These are phyloP conservation scores for Lasius fuliginosus DNA, from an alignment of 2,888 invertebrate genomes.

Conservation along the genomic window DNA sequence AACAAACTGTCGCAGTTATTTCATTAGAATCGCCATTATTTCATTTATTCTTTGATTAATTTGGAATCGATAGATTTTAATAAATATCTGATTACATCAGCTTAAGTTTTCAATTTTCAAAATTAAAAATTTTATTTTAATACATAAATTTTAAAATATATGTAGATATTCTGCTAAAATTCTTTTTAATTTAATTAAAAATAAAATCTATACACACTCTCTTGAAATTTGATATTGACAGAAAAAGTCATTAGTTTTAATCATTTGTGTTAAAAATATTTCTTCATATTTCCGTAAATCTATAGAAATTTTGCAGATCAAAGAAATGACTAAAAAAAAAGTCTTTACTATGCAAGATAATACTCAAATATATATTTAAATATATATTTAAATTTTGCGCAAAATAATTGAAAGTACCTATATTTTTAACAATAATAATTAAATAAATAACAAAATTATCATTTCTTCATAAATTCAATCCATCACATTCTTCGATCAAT, in stretches of 20 bases:
- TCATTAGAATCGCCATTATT: not conserved
- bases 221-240: not conserved
- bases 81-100: not conserved
- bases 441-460: not conserved
- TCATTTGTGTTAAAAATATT: not conserved
- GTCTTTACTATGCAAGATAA: not conserved
- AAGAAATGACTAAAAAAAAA: not conserved
- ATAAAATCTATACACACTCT: not conserved
- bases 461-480: not conserved
- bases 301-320: not conserved
- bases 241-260: not conserved
- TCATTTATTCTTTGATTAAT: conserved; percentile 10
- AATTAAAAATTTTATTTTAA: not conserved
- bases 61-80: not conserved
- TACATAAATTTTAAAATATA: not conserved
- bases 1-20: conserved; percentile 2
- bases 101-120: not conserved
- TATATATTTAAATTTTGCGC: not conserved
- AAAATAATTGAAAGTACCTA: not conserved
- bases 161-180: not conserved
- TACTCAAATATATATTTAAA: not conserved
- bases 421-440: conserved; percentile 16
- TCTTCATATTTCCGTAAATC: not conserved
- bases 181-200: not conserved
- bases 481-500: conserved; percentile 4